Base-by-base conservation (phyloP, 2,797 vertebrate genomes). In the Hyperoplus immaculatus region DNA sequence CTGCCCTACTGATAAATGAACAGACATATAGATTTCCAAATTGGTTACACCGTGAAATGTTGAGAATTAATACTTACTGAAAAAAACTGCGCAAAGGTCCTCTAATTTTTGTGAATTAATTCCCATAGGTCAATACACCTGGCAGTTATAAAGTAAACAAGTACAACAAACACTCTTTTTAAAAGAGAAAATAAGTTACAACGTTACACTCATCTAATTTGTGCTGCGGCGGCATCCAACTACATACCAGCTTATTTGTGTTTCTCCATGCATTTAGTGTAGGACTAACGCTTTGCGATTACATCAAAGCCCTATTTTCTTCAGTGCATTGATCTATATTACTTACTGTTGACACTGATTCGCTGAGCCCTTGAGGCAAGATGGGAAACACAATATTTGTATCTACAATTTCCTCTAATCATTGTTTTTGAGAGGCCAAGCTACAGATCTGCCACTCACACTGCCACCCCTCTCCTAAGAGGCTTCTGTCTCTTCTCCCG, bases 341-440 rank as follows among this genome's bases (percentile, higher is more conserved):
- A 84, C 70, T 83, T 69, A 70, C 64, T n/a, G 6, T 63, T 69
- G 67, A 80, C 71, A 55, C 73, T 53, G 51, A 79, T 61, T 73
- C 65, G 53, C 57, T 46, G 71, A 75, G 77, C 63, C 83, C 71
- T 72, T 53, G 71, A 58, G 62, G 70, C 78, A 51, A 70, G 64
- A 72, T 82, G 10, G 59, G 70, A 82, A 82, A 69, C 79, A 67
- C 39, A 90, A 79, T 82, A 86, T 89, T 81, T 89, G 82, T 81
- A 65, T 87, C 80, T 81, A 61, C 76, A 72, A 72, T 88, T 80
- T 77, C 60, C 80, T 85, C 75, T 84, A 85, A 89, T 84, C 81
- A 86, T 83, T 81, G 66, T 15, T 84, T 87, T 84, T 80, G 59
- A 78, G 68, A 81, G 29, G 82, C 50, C 72, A 74, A 75, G 80